Conservation (phyloP, 2,888 invertebrate genomes). For the Eustalomyia histrio region DNA sequence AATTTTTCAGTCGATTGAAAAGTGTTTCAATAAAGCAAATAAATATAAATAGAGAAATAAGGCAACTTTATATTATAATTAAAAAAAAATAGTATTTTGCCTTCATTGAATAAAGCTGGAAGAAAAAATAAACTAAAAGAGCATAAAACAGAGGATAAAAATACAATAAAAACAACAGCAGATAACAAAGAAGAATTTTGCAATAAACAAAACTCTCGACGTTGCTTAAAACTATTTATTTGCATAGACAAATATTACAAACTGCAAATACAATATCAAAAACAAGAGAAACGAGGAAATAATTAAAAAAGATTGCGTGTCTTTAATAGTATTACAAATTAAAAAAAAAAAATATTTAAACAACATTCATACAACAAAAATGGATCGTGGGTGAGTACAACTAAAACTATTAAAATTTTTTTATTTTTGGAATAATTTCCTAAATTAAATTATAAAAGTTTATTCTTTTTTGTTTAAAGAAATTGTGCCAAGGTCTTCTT, state of each 20-base stretch:
- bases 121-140: conserved; percentile 24
- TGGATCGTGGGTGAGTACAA: conserved; percentile 76
- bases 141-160: conserved; percentile 46
- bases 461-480: neutral
- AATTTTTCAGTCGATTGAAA: too few relatives aligned
- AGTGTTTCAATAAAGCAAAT: too few relatives aligned
- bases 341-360: conserved; percentile 32
- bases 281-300: conserved; percentile 51
- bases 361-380: conserved; percentile 65
- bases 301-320: conserved; percentile 50
- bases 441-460: neutral
- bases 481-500: conserved; percentile 65
- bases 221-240: conserved; percentile 48
- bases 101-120: conserved; percentile 34
- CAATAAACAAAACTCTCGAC: conserved; percentile 62
- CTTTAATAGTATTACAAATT: conserved; percentile 28
- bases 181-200: conserved; percentile 59
- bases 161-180: conserved; percentile 33
- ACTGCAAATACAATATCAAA: conserved; percentile 7
- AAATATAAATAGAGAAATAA: too few relatives aligned
- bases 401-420: conserved; percentile 24
- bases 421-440: neutral
- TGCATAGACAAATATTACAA: conserved; percentile 40
- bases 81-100: too few relatives aligned
- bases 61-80: too few relatives aligned